Evolutionary conservation across 2,888 invertebrate species (phyloP).

Genomic region (Argyresthia albistria): DNA sequence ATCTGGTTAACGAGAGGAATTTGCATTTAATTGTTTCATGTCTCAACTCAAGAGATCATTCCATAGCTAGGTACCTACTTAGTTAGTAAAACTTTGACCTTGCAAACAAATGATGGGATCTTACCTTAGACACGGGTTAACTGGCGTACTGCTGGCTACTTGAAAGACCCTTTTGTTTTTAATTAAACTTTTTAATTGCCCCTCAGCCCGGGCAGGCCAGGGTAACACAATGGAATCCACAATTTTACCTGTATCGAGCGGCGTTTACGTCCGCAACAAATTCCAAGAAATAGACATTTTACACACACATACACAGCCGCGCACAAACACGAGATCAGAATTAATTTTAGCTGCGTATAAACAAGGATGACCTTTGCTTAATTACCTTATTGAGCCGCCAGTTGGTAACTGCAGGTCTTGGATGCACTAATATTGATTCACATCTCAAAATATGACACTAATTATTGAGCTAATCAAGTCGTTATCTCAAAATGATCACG

Average conservation of each 20-base stretch:
- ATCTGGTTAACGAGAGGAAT: too few relatives aligned
- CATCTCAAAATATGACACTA: background rate
- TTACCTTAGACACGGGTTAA: too few relatives aligned
- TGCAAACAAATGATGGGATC: background rate
- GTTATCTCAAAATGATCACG: background rate
- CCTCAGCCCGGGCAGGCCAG: conserved; percentile 8
- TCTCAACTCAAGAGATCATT: too few relatives aligned
- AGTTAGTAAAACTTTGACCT: too few relatives aligned
- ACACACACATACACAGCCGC: conserved; percentile 20
- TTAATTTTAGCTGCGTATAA: conserved; percentile 49
- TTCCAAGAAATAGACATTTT: conserved; percentile 53
- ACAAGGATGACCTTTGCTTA: conserved; percentile 30
- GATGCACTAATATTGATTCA: background rate
- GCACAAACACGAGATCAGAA: conserved; percentile 26
- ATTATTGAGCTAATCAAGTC: background rate
- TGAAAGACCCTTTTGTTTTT: conserved; percentile 5
- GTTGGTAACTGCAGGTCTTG: background rate
- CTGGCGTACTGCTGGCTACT: too few relatives aligned
- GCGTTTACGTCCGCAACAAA: conserved; percentile 28
- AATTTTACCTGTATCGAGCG: conserved; percentile 45
- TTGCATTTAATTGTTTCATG: too few relatives aligned
- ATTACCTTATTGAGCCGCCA: conserved; percentile 1
- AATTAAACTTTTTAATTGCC: conserved; percentile 8
- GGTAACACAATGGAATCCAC: conserved; percentile 6
- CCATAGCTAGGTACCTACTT: too few relatives aligned